Base-by-base conservation (phyloP, 2,888 invertebrate species). In the Pelosia muscerda region DNA sequence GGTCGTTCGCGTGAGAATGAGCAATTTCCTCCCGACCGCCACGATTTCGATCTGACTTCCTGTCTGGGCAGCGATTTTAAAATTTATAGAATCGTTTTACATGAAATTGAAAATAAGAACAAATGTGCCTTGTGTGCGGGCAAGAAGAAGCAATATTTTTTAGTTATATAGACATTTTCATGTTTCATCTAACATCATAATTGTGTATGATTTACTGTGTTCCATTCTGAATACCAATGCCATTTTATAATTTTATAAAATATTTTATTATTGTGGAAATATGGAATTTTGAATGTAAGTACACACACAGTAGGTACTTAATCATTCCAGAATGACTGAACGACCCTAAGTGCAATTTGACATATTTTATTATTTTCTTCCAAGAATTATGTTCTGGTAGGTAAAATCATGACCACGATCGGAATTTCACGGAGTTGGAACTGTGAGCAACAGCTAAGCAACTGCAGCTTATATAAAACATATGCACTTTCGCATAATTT, bases 31-130 rank as follows among this genome's bases (percentile, higher is more conserved):
- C 89, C 84, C 87, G 87, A 88, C 91, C 88, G 92, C 91, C 90
- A 86, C 91, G 94, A 94, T 94, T 94, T 92, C 92, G 92, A 94
- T 94, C 94, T 92, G 92, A 90, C 93, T 94, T 94, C 94, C 94
- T 89, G 93, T 90, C 92, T 91, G 92, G 87, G 86, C 90, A 89
- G 90, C 92, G 92, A 93, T 93, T 94, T 94, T 92, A 93, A 93
- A 93, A 93, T 93, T 93, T 93, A 93, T 93, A 92, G 91, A 92
- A 92, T 88, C 84, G 88, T 88, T 91, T 90, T 86, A 91, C 90
- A 89, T 90, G 88, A 90, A 90, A 93, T 92, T 92, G 90, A 92
- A 91, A 90, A 91, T 86, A 89, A 87, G 88, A 91, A 90, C 88
- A 89, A 88, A 83, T 78, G 77, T 74, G 71, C 66, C 75, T 70